Conservation (phyloP, 2,113 vertebrate species). For the Nansenia antarctica region DNA sequence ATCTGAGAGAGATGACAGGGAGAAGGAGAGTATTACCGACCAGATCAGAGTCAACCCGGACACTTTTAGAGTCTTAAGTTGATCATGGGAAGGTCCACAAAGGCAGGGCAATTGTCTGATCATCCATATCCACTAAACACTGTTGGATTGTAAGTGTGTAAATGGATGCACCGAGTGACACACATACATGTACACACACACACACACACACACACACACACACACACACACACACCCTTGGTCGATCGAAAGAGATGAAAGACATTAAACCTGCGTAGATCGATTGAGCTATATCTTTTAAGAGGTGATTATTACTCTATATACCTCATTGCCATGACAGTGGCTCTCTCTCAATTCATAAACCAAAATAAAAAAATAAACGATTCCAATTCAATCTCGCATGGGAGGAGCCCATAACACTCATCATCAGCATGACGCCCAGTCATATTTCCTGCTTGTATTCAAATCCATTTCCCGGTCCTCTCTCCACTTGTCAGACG, state of each 20-base stretch:
- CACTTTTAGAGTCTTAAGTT: not conserved
- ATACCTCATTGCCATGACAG: not conserved
- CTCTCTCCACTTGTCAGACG: slow-evolving; percentile 76
- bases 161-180: too few species aligned
- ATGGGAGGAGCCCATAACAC: slow-evolving; percentile 67
- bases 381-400: slow-evolving; percentile 48
- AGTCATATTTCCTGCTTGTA: slow-evolving; percentile 76
- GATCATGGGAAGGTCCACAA: too few species aligned
- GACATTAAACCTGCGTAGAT: slow-evolving; percentile 49
- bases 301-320: slow-evolving; percentile 20
- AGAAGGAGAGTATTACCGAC: not conserved
- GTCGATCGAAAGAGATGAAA: slow-evolving; percentile 48
- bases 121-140: too few species aligned
- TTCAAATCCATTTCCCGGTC: slow-evolving; percentile 84
- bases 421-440: slow-evolving; percentile 71
- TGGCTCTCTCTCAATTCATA: slow-evolving; percentile 25
- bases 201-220: slow-evolving; percentile 36
- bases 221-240: slow-evolving; percentile 17
- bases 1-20: not conserved
- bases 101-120: too few species aligned
- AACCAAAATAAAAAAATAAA: slow-evolving; percentile 47
- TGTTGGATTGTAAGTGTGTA: too few species aligned
- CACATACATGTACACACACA: slow-evolving; percentile 39
- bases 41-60: not conserved
- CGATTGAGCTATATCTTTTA: slow-evolving; percentile 41